Evolutionary conservation across 1,140 invertebrate genomes (phyloP), one percentile per base, ranked within the genome.

Genomic region (Acromyrmex echinatior): DNA sequence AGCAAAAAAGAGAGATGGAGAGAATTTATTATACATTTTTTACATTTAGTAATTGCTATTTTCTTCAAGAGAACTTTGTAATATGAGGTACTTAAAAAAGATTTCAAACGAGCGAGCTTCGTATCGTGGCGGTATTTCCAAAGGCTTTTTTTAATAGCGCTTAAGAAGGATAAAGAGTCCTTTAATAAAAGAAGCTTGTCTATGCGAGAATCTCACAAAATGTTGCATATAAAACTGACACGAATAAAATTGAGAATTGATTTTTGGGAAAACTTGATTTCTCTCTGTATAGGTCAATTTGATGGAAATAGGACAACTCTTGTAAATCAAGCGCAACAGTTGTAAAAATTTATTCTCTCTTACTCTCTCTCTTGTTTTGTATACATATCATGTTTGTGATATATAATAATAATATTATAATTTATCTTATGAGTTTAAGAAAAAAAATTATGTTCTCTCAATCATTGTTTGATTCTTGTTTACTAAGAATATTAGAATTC

Each of bases 71-170:
- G 31, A 21, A 58, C 31, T 81, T 70, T 70, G 45, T 70, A 70
- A 81, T 70, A 81, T 53, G 51, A 81, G 31, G 31, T 56, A 39
- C 78, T 81, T 81, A 56, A 81, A 16, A 16, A 16, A 70, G 49
- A 16, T 70, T 81, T 70, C 21, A 81, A 81, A 81, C 65, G 78
- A 70, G 63, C 49, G 28, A 68, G 49, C 63, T 35, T 58, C 49
- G 28, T 18, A 16, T 58, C 65, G 21, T 65, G n/a, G 49, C 78
- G 65, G 16, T 58, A 70, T 81, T 81, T 70, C 21, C 68, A 81
- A 81, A 56, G 78, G 49, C 31, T 7, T 58, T 81, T 81, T 81
- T 81, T 81, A 81, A 81, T 81, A 81, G 31, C 49, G 78, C 21
- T 31, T 35, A 31, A 12, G 78, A 21, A 70, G 58, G 35, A 45